Base-by-base conservation (phyloP, 2,797 vertebrate genomes). In the Gallinago stenura region DNA sequence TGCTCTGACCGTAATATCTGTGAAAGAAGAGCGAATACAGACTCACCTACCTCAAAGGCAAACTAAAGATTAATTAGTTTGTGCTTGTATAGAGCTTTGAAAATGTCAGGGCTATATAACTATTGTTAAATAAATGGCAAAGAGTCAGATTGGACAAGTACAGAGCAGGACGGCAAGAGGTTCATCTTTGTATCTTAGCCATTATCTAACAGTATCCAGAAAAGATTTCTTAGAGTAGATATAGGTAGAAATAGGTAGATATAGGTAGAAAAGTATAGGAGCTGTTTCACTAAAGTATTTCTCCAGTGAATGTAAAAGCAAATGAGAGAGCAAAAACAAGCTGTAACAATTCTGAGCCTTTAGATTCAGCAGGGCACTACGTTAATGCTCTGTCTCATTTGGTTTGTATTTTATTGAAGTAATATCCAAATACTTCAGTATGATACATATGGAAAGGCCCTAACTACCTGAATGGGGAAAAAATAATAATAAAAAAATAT, bases 1-100 rank as follows among this genome's bases (percentile, higher is more conserved):
- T 79, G 25, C 62, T 94, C 80, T n/a, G 77, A 77, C 77, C 87
- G 37, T 43, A 95, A 91, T 94, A 90, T 77, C 62, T 82, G 12
- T 57, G 83, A 90, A 95, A 84, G 85, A 86, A 81, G 30, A 72
- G 62, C 91, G 86, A 95, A 88, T 93, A 96, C 83, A 87, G 91
- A 92, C 65, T 96, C 89, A 94, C 56, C 77, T 96, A 81, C 89
- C 96, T 95, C 89, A 94, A 90, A 96, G 94, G 90, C 90, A 96
- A 96, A 96, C 72, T 77, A 83, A 97, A 95, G 93, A 96, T 97
- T 96, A 97, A 97, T 95, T 96, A 95, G 94, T 96, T 96, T 96
- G 85, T 96, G 83, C 85, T 95, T 91, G 77, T 93, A 73, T 73
- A 92, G 75, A 90, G 85, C 70, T 94, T 90, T 89, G 85, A 96